Conservation (phyloP, 2,888 invertebrate genomes). For the Galerucella nymphaeae region DNA sequence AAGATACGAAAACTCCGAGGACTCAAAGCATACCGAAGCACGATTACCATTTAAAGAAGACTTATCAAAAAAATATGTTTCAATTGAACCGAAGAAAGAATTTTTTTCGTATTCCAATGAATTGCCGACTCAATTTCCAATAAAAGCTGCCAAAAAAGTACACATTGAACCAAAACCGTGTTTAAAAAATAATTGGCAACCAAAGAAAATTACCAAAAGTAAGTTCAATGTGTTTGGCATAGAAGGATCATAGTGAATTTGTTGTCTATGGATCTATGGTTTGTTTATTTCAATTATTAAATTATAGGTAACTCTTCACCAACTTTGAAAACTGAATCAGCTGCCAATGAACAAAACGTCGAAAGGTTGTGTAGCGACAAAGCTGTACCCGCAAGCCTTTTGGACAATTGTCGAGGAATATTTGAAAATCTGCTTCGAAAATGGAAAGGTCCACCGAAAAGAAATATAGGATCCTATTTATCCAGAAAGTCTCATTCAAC, state of each 20-base stretch:
- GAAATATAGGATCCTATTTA: neutral
- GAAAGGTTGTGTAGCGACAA: neutral
- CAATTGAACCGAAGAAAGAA: neutral
- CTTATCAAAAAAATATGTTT: neutral
- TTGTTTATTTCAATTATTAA: too few species aligned
- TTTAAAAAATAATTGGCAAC: slow-evolving; percentile 2
- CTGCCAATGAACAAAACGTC: neutral
- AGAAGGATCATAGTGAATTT: neutral
- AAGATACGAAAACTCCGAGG: neutral
- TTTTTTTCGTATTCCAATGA: neutral
- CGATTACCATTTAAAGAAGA: neutral
- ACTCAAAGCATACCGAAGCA: neutral
- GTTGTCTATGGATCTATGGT: too few species aligned
- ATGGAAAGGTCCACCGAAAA: slow-evolving; percentile 9
- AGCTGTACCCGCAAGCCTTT: neutral
- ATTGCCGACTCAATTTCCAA: neutral
- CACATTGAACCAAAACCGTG: neutral
- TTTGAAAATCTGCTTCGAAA: slow-evolving; percentile 4
- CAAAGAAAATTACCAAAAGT: slow-evolving; percentile 10
- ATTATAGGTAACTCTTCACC: neutral
- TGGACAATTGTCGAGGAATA: slow-evolving; percentile 12
- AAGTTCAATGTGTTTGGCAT: neutral
- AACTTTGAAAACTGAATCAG: neutral
- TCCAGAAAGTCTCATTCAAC: neutral
- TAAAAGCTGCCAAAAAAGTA: neutral